Evolutionary conservation across 1,140 invertebrate species (phyloP).

Genomic region (Anastrepha ludens): DNA sequence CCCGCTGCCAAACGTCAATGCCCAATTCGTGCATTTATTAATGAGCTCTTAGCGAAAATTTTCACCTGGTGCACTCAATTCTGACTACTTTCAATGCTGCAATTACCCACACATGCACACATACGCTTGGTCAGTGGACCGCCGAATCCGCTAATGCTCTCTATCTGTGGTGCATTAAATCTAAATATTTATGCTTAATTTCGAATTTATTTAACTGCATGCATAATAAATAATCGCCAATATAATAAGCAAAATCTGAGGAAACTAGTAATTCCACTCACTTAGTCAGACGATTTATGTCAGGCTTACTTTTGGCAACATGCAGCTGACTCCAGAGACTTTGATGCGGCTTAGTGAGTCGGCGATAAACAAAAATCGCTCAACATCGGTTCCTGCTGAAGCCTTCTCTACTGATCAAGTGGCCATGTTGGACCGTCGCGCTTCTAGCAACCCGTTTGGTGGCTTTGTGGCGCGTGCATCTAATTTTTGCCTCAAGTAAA

Average conservation of each 20-base stretch:
- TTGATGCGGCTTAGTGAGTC: background rate
- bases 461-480: background rate
- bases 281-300: constrained; percentile 31
- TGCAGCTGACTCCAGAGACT: background rate
- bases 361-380: background rate
- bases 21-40: too few species aligned
- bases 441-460: background rate
- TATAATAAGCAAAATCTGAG: background rate
- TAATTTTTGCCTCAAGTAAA: background rate
- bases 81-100: too few species aligned
- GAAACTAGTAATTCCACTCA: constrained; percentile 41
- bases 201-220: constrained; percentile 11
- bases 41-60: background rate
- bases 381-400: background rate
- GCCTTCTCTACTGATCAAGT: background rate
- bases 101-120: background rate
- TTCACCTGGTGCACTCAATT: background rate
- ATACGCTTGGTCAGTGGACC: background rate
- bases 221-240: constrained; percentile 14
- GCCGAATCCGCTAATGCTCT: background rate
- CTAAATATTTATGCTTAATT: constrained; percentile 28
- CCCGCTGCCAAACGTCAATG: too few species aligned
- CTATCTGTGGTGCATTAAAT: background rate
- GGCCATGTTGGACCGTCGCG: background rate
- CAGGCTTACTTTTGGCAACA: background rate